Conservation (phyloP, 2,113 vertebrate genomes). For the Butorides virescens region DNA sequence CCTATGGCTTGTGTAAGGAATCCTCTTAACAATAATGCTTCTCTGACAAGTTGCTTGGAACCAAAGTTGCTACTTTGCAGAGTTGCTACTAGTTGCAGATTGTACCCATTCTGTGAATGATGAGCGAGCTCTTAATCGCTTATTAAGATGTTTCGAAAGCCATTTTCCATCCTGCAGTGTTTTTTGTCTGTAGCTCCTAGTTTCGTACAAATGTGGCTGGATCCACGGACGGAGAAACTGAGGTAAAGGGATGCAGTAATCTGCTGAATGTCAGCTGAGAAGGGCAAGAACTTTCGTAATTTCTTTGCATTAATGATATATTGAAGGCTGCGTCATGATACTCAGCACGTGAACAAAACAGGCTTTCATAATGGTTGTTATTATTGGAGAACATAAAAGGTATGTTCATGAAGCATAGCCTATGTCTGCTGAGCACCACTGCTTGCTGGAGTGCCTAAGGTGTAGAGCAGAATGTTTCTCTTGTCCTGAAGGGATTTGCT, state of each 20-base stretch:
- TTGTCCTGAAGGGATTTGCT: neutral
- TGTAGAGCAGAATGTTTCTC: neutral
- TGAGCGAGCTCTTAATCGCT: neutral
- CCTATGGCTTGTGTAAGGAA: neutral
- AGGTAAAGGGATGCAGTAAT: neutral
- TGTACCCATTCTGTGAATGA: neutral
- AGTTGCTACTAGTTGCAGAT: neutral
- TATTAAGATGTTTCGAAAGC: neutral
- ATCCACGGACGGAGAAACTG: neutral
- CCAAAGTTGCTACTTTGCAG: neutral
- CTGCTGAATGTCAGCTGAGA: neutral
- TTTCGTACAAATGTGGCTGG: neutral
- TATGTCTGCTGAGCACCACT: neutral
- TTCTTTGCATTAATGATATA: neutral
- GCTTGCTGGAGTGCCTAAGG: neutral
- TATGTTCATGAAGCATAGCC: neutral
- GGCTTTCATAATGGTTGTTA: neutral
- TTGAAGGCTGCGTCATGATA: neutral
- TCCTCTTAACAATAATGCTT: neutral
- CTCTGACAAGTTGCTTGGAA: neutral
- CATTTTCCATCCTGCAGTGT: neutral
- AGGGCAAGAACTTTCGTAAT: neutral
- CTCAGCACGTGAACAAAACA: fast-evolving
- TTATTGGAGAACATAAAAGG: neutral
- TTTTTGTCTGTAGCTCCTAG: neutral